Evolutionary conservation across 1,140 invertebrate genomes (phyloP).

Genomic region (Limonius californicus): DNA sequence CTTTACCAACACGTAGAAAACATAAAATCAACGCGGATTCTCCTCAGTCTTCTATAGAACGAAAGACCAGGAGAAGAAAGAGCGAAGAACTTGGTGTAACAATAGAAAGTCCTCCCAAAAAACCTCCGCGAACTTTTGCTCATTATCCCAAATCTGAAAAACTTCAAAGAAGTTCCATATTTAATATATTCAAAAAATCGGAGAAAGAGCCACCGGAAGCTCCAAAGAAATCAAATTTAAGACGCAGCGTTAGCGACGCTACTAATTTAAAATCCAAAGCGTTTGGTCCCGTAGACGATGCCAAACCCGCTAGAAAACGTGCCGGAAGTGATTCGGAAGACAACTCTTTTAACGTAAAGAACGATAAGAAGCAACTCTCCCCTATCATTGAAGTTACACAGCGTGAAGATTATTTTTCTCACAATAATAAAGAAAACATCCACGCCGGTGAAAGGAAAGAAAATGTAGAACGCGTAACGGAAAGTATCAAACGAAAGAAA

Average conservation of each 20-base stretch:
- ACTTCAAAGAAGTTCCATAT: conserved; percentile 52
- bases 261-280: conserved; percentile 53
- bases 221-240: conserved; percentile 47
- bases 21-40: conserved; percentile 46
- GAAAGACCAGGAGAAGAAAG: conserved; percentile 42
- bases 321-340: conserved; percentile 47
- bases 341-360: conserved; percentile 18
- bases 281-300: conserved; percentile 45
- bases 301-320: conserved; percentile 47
- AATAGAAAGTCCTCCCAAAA: conserved; percentile 32
- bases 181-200: conserved; percentile 56
- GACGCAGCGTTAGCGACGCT: conserved; percentile 68
- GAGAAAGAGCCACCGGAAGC: conserved; percentile 45
- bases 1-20: conserved; percentile 55
- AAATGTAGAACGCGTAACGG: neutral
- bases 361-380: conserved; percentile 61
- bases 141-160: conserved; percentile 44
- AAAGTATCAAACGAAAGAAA: neutral
- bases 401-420: conserved; percentile 64
- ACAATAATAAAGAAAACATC: conserved; percentile 24
- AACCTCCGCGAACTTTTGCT: conserved; percentile 47
- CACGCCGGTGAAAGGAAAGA: neutral
- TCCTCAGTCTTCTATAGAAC: conserved; percentile 47
- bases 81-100: conserved; percentile 35
- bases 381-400: conserved; percentile 69